These are phyloP conservation scores for Epiblema foenella DNA, from an alignment of 2,888 invertebrate species.

Conservation along the genomic window DNA sequence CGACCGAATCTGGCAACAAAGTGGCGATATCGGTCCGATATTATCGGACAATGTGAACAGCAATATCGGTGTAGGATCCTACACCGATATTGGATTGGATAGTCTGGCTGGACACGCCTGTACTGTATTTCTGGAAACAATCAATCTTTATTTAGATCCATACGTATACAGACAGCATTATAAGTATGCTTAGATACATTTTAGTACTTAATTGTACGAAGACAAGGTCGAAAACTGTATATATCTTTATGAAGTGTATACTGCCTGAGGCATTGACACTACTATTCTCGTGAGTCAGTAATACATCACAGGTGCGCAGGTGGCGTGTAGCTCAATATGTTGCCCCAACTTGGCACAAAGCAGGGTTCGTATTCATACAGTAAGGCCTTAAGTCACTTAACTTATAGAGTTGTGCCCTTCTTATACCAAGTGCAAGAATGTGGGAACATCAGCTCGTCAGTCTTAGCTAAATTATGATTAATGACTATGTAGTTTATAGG, in stretches of 20 bases:
- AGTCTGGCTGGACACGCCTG: no score
- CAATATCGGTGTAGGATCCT: no score
- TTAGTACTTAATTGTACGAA: no score
- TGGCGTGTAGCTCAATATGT: background rate
- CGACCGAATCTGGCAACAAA: no score
- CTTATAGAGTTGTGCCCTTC: background rate
- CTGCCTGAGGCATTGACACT: no score
- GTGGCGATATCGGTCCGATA: no score
- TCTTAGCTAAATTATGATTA: slow-evolving; percentile 16
- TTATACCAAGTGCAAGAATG: background rate
- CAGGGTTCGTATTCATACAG: background rate
- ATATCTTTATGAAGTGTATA: no score
- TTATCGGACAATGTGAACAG: no score
- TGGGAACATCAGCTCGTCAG: slow-evolving; percentile 3
- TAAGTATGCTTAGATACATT: no score
- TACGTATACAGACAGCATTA: background rate
- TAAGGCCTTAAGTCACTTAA: background rate
- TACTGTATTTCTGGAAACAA: background rate
- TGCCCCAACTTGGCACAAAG: background rate
- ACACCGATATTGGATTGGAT: no score
- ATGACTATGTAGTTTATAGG: slow-evolving; percentile 1
- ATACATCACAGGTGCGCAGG: background rate
- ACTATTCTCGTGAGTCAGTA: no score
- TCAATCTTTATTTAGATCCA: background rate
- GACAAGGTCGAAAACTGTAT: no score